Evolutionary conservation across 1,140 invertebrate species (phyloP).

Genomic region (Drosophila murphyi): DNA sequence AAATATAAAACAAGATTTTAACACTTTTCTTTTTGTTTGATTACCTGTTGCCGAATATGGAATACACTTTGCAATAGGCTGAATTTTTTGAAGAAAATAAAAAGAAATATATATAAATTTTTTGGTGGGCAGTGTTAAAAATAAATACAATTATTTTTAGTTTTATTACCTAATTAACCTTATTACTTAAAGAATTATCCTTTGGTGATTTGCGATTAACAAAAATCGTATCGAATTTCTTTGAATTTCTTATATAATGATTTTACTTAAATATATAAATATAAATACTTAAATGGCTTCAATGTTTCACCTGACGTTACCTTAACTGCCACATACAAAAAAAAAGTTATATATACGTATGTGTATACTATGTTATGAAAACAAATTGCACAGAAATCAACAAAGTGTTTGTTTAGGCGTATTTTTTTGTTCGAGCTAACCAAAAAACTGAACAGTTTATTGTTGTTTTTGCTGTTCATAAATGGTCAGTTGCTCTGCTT

Average conservation of each 20-base stretch:
- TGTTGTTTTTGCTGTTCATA: conserved; percentile 59
- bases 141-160: no score
- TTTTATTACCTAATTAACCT: no score
- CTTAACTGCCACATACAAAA: neutral
- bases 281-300: neutral
- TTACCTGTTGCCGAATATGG: neutral
- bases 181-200: no score
- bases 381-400: conserved; percentile 54
- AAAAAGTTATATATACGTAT: conserved; percentile 8
- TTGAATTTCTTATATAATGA: no score
- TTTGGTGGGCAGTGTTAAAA: neutral
- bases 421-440: conserved; percentile 35
- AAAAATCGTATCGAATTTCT: no score
- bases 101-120: neutral
- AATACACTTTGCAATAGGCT: conserved; percentile 2
- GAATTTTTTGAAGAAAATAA: no score
- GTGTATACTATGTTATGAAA: conserved; percentile 1
- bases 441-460: conserved; percentile 47
- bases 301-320: conserved; percentile 9
- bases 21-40: neutral
- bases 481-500: conserved; percentile 61
- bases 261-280: no score
- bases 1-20: conserved; percentile 18
- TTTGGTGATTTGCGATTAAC: no score
- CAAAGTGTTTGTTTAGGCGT: conserved; percentile 68